Percentiles rank a stretch among this genome's conserved stretches.
Conservation (phyloP, 2,113 vertebrate genomes). For the Centropus bengalensis region DNA sequence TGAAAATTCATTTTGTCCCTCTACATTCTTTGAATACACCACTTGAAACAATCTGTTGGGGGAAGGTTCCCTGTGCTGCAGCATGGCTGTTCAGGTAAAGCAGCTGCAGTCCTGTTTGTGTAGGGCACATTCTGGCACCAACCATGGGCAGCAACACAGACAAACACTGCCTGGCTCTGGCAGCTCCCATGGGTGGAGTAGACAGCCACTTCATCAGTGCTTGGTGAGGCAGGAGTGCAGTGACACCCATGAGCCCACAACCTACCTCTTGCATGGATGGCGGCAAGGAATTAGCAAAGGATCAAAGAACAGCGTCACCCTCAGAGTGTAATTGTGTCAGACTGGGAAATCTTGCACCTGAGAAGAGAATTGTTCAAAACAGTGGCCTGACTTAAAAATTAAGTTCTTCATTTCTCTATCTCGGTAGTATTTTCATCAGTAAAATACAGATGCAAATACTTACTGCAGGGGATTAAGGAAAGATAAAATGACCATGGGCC, state of each 20-base stretch:
- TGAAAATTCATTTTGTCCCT: neutral
- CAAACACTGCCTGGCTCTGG: rapidly evolving
- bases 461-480: neutral
- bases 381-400: neutral
- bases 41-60: neutral
- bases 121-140: rapidly evolving
- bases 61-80: rapidly evolving
- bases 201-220: neutral
- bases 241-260: neutral
- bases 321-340: neutral
- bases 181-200: neutral
- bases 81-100: neutral
- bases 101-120: neutral
- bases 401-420: neutral
- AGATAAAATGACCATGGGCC: slow-evolving; percentile 3
- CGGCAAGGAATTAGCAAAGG: neutral
- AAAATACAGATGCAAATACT: slow-evolving; percentile 23
- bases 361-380: neutral
- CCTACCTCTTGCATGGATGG: neutral
- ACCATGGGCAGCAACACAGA: neutral
- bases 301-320: neutral
- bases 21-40: neutral
- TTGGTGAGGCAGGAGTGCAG: neutral
- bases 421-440: slow-evolving; percentile 22
- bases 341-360: neutral